A percentile compares a stretch with the other conserved stretches of the same genome.
Conservation (phyloP, 2,797 vertebrate species). For the Paguma larvata region DNA sequence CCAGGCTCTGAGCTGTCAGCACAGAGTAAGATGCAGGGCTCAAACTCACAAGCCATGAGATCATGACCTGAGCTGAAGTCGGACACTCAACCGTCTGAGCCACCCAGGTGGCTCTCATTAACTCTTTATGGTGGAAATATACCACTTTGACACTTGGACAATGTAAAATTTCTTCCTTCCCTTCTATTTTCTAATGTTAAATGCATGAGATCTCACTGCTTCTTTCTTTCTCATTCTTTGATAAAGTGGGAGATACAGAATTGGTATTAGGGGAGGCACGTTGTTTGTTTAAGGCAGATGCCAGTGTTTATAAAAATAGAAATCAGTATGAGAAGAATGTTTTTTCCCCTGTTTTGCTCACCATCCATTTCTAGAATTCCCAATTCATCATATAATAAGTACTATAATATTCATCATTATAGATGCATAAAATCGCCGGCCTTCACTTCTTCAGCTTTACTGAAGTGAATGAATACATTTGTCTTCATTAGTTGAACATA, state of each 20-base stretch:
- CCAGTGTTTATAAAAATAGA: conserved; percentile 62
- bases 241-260: not conserved
- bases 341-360: conserved; percentile 75
- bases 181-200: conserved; percentile 60
- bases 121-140: not conserved
- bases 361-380: conserved; percentile 75
- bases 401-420: conserved; percentile 84
- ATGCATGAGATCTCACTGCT: not conserved
- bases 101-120: too few species aligned
- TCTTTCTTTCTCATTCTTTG: conserved; percentile 50
- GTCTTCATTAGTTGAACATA: conserved; percentile 86
- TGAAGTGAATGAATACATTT: conserved; percentile 86
- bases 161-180: not conserved
- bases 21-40: too few species aligned
- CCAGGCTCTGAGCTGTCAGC: too few species aligned
- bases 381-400: conserved; percentile 84
- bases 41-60: too few species aligned
- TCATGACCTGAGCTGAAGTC: too few species aligned
- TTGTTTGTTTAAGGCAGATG: conserved; percentile 65
- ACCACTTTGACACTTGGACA: not conserved
- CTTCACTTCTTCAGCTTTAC: conserved; percentile 81
- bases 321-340: conserved; percentile 63
- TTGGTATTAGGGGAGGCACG: not conserved
- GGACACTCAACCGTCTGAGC: too few species aligned
- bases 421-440: conserved; percentile 79